Evolutionary conservation across 2,113 vertebrate genomes (phyloP).

Genomic region (Lethenteron camtschaticum): DNA sequence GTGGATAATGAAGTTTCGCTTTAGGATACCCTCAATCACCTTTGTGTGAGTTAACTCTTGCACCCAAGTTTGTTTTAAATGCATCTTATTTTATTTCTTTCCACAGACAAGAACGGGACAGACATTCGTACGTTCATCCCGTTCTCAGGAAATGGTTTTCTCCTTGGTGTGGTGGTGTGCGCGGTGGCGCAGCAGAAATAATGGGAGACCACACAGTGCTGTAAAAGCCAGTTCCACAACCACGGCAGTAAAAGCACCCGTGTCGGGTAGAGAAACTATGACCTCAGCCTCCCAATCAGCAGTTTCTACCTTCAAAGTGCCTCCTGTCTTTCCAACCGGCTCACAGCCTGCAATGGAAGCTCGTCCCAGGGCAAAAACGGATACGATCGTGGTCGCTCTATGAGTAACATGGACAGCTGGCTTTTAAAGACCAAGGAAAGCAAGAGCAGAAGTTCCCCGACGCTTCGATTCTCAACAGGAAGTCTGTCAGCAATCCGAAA

Average conservation of each 20-base stretch:
- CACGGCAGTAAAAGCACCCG: conserved; percentile 12
- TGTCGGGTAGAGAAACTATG: conserved; percentile 9
- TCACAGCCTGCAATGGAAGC: conserved; percentile 5
- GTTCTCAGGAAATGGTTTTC: conserved; percentile 53
- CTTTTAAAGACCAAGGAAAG: background rate
- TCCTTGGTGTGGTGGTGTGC: no score
- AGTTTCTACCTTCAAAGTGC: background rate
- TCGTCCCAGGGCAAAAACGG: background rate
- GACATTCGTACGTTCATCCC: conserved; percentile 28
- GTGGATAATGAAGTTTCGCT: no score
- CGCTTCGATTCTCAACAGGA: conserved; percentile 13
- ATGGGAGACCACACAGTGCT: conserved; percentile 4
- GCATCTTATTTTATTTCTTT: conserved; percentile 8
- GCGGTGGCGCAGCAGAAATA: conserved; percentile 10
- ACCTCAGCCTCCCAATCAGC: conserved; percentile 6
- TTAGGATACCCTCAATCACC: no score
- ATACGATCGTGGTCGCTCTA: background rate
- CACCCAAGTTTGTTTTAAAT: no score
- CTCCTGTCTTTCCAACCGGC: conserved; percentile 1
- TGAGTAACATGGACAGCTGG: background rate
- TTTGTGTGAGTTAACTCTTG: no score
- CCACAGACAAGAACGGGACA: conserved; percentile 20
- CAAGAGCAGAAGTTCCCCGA: background rate
- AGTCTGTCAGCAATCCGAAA: conserved; percentile 26
- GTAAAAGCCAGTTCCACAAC: conserved; percentile 9